Conservation (phyloP, 2,888 invertebrate species). For the Drosophila infuscata region DNA sequence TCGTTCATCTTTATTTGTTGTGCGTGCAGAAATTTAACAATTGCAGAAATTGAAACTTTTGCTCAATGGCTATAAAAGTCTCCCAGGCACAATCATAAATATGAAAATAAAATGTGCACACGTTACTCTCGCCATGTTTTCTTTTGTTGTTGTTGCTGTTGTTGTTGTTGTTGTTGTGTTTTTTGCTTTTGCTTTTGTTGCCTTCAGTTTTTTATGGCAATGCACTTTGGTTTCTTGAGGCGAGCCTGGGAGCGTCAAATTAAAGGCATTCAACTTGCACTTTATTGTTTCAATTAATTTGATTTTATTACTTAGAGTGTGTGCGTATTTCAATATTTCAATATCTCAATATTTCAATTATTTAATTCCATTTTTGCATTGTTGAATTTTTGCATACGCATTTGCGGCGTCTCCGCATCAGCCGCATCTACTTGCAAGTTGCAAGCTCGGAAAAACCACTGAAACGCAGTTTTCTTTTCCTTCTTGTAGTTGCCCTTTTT, state of each 20-base stretch:
- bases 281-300: conserved; percentile 28
- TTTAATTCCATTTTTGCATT: neutral
- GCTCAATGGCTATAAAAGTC: conserved; percentile 51
- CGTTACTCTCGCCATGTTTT: conserved; percentile 38
- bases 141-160: conserved; percentile 10
- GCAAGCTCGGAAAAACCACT: neutral
- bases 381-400: neutral
- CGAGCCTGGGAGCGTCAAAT: conserved; percentile 40
- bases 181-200: conserved; percentile 14
- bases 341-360: neutral
- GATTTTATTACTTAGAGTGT: conserved; percentile 11
- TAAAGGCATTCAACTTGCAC: conserved; percentile 38
- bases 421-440: neutral
- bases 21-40: conserved; percentile 77
- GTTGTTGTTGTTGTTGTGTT: conserved; percentile 6
- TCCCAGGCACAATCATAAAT: conserved; percentile 57
- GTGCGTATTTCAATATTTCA: neutral
- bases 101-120: conserved; percentile 71
- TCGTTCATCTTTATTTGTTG: conserved; percentile 68
- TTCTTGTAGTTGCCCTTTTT: neutral
- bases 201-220: conserved; percentile 56
- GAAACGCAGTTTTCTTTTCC: neutral
- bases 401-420: neutral
- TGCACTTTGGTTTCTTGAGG: conserved; percentile 61
- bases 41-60: conserved; percentile 77